These are phyloP conservation scores for Larimichthys crocea DNA, from an alignment of 2,113 vertebrate species.

Conservation along the genomic window DNA sequence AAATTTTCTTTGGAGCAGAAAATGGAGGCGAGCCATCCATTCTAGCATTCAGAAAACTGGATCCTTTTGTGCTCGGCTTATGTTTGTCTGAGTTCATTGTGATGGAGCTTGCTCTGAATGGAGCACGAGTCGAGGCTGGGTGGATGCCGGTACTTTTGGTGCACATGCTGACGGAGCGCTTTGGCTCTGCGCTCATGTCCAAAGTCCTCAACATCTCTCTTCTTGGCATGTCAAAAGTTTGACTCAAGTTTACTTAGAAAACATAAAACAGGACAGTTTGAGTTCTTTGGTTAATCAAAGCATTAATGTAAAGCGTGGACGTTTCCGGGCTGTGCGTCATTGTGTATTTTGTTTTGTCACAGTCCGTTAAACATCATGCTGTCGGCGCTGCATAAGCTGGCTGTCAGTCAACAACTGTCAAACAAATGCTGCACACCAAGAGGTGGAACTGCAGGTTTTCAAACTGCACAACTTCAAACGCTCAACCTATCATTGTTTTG, in stretches of 20 bases:
- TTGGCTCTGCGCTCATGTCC: background rate
- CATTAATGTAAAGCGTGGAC: background rate
- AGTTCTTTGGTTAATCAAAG: background rate
- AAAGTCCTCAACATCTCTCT: background rate
- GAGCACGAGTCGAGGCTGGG: background rate
- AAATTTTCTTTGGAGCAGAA: background rate
- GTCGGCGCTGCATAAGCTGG: background rate
- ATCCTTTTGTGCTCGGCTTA: conserved; percentile 4
- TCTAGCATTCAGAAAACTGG: background rate
- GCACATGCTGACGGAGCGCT: conserved; percentile 48
- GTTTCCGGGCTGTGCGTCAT: background rate
- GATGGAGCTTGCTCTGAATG: conserved; percentile 40
- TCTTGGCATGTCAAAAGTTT: background rate
- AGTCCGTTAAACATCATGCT: background rate
- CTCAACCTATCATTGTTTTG: background rate
- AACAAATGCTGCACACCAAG: background rate
- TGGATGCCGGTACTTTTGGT: conserved; percentile 12
- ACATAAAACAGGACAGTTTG: background rate
- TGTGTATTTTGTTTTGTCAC: conserved; percentile 1
- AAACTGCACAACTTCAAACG: background rate
- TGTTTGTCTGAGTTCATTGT: conserved; percentile 29
- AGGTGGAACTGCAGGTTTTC: background rate
- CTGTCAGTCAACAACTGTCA: background rate
- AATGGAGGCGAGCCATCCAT: background rate
- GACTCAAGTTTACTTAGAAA: background rate